A percentile compares a stretch with the other conserved stretches of the same genome.
phyloP scores from a whole-genome alignment of 2,113 vertebrate genomes.

The Corythoichthys haematopterus region DNA sequence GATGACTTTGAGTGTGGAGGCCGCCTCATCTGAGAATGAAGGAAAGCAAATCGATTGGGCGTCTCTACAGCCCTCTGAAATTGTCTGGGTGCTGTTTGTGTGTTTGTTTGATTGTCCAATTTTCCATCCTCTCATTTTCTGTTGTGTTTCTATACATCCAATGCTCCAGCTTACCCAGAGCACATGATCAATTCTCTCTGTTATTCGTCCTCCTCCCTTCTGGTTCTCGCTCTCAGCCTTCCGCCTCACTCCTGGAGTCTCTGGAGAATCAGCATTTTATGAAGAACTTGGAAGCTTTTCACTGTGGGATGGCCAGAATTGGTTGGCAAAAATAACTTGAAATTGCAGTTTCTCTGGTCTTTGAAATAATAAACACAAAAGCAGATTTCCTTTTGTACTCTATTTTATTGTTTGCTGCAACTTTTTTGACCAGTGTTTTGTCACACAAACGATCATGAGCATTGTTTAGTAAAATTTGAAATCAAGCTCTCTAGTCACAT shows the following conservation, averaged over 20 bases:
- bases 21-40: conserved; percentile 37
- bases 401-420: background rate
- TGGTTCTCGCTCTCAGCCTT: conserved; percentile 22
- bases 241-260: conserved; percentile 28
- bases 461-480: background rate
- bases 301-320: conserved; percentile 43
- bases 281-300: conserved; percentile 48
- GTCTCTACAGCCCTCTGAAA: conserved; percentile 52
- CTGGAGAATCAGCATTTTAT: conserved; percentile 46
- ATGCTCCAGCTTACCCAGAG: conserved; percentile 10
- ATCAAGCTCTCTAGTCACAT: background rate
- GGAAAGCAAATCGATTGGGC: conserved; percentile 63
- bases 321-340: conserved; percentile 40
- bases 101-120: conserved; percentile 58
- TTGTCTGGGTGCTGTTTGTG: conserved; percentile 50
- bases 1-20: conserved; percentile 6
- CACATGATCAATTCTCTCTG: conserved; percentile 43
- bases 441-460: background rate
- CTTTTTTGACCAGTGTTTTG: background rate
- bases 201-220: conserved; percentile 18
- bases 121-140: conserved; percentile 52
- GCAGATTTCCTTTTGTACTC: background rate
- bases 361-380: conserved; percentile 4
- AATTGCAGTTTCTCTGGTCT: conserved; percentile 29
- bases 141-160: conserved; percentile 45